Base-by-base conservation (phyloP, 2,888 invertebrate species). In the Unio pictorum region DNA sequence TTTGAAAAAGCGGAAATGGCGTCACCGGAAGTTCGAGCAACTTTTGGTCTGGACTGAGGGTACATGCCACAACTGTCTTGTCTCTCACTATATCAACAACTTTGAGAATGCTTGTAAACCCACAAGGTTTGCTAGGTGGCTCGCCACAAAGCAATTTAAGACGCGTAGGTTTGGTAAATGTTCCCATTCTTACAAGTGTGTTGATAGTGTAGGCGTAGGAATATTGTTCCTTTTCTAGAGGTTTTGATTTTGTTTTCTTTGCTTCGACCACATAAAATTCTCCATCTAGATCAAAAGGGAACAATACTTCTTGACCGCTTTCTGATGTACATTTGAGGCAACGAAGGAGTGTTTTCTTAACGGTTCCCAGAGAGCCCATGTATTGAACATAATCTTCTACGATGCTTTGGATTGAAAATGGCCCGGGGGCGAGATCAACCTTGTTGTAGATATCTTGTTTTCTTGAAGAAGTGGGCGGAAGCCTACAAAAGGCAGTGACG, bases 11-110 rank as follows among this genome's bases (percentile, higher is more conserved):
- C 18, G 83, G 83, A 26, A 76, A 76, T 11, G 81, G 76, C 17
- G 79, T 73, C 30, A 83, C 77, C 26, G 85, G 79, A 75, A 85
- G 80, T 72, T 85, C 83, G 45, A 85, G 72, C 15, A 85, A 64
- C 57, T 74, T 80, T 34, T 77, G 78, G 11, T 70, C 72, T 34
- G 79, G 75, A 57, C 78, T 76, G 45, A 84, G 69, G 11, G 81
- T 79, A 64, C 78, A 79, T 1, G 77, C 80, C 20, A 85, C 72
- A 20, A 83, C 71, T n/a, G 83, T 84, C 64, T 83, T 79, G 60
- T 85, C 84, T 68, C 78, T 78, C 7, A 77, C 75, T n/a, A 83
- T 74, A 58, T 83, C 81, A 74, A 74, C 72, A 8, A 83, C 76
- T 70, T 82, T 81, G 15, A 85, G 63, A 3, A 81, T 71, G 28